These are phyloP conservation scores for Clusia tigrina DNA, from an alignment of 2,888 invertebrate genomes.

Conservation along the genomic window DNA sequence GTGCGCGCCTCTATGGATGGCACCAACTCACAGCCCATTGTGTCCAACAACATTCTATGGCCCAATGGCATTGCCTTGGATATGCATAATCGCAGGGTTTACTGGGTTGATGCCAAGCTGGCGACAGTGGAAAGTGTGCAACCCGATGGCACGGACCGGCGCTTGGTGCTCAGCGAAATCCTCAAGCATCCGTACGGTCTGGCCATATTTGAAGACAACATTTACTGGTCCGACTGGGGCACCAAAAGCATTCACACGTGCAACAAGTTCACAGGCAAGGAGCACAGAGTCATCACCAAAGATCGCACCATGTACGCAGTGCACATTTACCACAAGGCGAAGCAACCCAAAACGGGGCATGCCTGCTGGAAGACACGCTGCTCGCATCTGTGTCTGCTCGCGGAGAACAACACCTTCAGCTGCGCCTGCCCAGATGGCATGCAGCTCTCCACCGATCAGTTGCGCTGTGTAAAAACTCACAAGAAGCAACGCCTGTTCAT, in stretches of 20 bases:
- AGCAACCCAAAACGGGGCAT: slow-evolving; percentile 68
- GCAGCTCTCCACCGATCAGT: slow-evolving; percentile 67
- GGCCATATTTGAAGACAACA: slow-evolving; percentile 83
- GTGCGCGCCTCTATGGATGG: slow-evolving; percentile 89
- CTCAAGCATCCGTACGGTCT: slow-evolving; percentile 84
- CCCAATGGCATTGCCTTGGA: slow-evolving; percentile 90
- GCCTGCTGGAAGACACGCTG: slow-evolving; percentile 74
- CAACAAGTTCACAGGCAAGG: slow-evolving; percentile 79
- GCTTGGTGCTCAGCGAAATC: slow-evolving; percentile 69
- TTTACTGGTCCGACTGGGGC: slow-evolving; percentile 92
- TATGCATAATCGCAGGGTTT: slow-evolving; percentile 78
- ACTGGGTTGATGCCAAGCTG: slow-evolving; percentile 86
- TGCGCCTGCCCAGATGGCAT: slow-evolving; percentile 84
- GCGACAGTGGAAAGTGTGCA: slow-evolving; percentile 72
- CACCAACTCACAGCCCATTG: slow-evolving; percentile 68
- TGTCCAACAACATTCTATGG: slow-evolving; percentile 74
- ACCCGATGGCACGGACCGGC: slow-evolving; percentile 73
- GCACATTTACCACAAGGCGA: slow-evolving; percentile 77
- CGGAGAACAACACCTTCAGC: slow-evolving; percentile 67
- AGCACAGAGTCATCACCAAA: slow-evolving; percentile 68
- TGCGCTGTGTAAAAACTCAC: slow-evolving; percentile 68
- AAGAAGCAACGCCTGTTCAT: slow-evolving; percentile 62
- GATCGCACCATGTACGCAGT: slow-evolving; percentile 68
- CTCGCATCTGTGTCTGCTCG: slow-evolving; percentile 80
- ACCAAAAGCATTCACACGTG: slow-evolving; percentile 77